A percentile compares a stretch with the other conserved stretches of the same genome.
phyloP scores from a whole-genome alignment of 2,797 vertebrate species.

The Cynopterus sphinx region DNA sequence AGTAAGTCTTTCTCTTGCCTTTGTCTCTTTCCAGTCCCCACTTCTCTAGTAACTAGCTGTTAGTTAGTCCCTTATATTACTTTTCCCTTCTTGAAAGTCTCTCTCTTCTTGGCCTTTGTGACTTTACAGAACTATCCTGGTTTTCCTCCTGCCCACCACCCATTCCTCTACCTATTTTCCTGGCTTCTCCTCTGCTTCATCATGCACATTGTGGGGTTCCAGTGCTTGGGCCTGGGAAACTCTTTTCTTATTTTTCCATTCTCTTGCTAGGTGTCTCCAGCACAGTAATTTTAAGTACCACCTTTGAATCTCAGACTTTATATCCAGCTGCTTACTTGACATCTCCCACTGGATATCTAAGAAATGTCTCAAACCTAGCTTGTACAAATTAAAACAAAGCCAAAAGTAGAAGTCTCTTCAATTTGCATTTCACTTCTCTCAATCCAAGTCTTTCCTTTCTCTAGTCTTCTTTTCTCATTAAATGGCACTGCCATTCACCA shows the following conservation, averaged over 20 bases:
- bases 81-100: not conserved
- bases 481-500: not conserved
- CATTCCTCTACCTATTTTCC: not conserved
- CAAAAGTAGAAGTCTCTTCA: not conserved
- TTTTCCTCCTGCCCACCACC: not conserved
- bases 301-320: constrained; percentile 19
- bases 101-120: not conserved
- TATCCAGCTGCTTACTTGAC: not conserved
- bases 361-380: constrained; percentile 22
- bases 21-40: not conserved
- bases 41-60: not conserved
- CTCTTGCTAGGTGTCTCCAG: not conserved
- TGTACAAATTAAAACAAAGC: not conserved
- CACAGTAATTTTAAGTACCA: constrained; percentile 10
- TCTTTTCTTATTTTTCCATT: constrained; percentile 23
- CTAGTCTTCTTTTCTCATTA: not conserved
- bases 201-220: not conserved
- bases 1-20: constrained; percentile 60
- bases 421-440: not conserved
- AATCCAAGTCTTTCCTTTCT: not conserved
- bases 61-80: not conserved
- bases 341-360: not conserved
- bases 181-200: not conserved
- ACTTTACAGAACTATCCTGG: not conserved
- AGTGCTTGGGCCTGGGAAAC: not conserved